These are phyloP conservation scores for Melopsittacus undulatus DNA, from an alignment of 2,797 vertebrate species.

Conservation along the genomic window DNA sequence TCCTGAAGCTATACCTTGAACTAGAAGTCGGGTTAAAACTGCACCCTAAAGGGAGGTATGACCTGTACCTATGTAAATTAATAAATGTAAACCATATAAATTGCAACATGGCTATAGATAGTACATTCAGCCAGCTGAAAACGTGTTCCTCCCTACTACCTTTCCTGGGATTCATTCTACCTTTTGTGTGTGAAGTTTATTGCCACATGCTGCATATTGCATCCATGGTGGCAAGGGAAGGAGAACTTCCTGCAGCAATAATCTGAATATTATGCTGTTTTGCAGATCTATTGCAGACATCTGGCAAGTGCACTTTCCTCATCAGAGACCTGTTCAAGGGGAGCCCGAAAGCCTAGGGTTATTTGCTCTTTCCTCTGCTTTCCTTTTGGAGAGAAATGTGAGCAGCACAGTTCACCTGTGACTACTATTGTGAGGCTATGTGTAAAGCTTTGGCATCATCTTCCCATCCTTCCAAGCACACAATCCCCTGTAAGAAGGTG, in stretches of 20 bases:
- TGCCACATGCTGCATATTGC: not conserved
- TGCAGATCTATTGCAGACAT: not conserved
- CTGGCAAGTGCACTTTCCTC: not conserved
- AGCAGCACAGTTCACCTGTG: not conserved
- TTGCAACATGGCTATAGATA: not conserved
- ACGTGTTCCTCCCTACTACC: not conserved
- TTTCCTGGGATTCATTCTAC: not conserved
- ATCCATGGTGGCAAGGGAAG: rapidly evolving
- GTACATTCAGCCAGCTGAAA: not conserved
- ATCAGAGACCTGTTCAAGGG: not conserved
- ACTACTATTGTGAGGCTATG: not conserved
- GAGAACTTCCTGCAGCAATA: not conserved
- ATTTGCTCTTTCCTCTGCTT: not conserved
- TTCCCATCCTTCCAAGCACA: not conserved
- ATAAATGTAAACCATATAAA: not conserved
- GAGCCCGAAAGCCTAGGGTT: not conserved
- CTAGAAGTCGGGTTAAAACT: not conserved
- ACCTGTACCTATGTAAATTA: not conserved
- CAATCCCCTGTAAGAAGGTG: not conserved
- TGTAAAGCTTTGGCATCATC: not conserved
- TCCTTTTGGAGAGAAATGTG: not conserved
- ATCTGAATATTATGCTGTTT: not conserved
- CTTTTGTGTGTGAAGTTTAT: not conserved
- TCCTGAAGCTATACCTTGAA: not conserved
- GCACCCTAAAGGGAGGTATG: not conserved